These are phyloP conservation scores for Ciconia nigra DNA, from an alignment of 2,797 vertebrate species.

Conservation along the genomic window DNA sequence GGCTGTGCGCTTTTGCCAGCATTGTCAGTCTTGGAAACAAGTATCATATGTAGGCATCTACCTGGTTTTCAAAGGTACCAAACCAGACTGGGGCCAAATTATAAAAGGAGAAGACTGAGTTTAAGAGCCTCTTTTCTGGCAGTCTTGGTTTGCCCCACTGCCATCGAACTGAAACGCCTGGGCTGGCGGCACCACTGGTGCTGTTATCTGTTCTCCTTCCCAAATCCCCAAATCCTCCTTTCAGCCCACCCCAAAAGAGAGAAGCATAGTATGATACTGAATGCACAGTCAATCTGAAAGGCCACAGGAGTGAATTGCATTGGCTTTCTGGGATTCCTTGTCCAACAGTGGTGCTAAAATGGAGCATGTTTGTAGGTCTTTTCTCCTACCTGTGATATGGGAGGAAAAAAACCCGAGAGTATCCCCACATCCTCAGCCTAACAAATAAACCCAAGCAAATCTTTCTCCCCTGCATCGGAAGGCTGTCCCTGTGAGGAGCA, in stretches of 20 bases:
- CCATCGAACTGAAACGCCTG: accelerated
- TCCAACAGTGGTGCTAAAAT: background rate
- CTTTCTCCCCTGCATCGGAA: background rate
- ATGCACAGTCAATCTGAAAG: background rate
- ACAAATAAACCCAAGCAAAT: background rate
- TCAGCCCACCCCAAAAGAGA: background rate
- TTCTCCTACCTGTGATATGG: background rate
- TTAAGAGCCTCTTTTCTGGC: background rate
- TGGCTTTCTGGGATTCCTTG: background rate
- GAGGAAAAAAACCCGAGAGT: background rate
- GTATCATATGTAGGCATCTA: accelerated
- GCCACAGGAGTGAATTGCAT: background rate
- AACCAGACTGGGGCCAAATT: background rate
- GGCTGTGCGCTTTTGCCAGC: background rate
- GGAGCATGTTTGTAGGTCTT: background rate
- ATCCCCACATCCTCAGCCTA: background rate
- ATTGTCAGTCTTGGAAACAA: background rate
- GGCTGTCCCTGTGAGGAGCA: background rate
- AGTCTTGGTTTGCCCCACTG: background rate
- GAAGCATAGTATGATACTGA: background rate
- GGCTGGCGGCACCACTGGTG: background rate
- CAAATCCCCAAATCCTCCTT: background rate
- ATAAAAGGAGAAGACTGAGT: background rate
- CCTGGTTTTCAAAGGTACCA: background rate
- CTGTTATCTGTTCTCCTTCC: background rate